Conservation (phyloP, 2,888 invertebrate species). For the Neoascia interrupta region DNA sequence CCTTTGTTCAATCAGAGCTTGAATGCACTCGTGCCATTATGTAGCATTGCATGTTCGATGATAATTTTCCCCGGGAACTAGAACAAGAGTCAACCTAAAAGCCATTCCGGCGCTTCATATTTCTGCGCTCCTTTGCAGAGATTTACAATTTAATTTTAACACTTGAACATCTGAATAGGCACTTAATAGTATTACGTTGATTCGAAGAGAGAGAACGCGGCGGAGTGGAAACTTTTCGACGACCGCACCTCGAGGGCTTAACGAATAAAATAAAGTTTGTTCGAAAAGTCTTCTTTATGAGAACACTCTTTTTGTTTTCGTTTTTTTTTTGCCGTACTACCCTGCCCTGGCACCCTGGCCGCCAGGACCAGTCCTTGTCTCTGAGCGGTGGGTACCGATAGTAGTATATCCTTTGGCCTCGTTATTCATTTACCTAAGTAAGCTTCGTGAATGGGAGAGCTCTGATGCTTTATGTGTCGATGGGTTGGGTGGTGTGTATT, state of each 20-base stretch:
- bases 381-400: neutral
- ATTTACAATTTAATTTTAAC: constrained; percentile 67
- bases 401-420: constrained; percentile 43
- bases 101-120: neutral
- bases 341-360: no score
- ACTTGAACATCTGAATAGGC: constrained; percentile 64
- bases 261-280: constrained; percentile 62
- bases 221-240: constrained; percentile 52
- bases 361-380: neutral
- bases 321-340: neutral
- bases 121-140: constrained; percentile 12
- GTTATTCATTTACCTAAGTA: constrained; percentile 65
- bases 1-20: constrained; percentile 22
- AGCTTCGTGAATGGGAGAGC: constrained; percentile 3
- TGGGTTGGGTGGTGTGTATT: constrained; percentile 46
- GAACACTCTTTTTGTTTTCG: neutral
- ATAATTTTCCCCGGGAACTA: neutral
- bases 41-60: constrained; percentile 12
- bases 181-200: constrained; percentile 60
- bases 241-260: constrained; percentile 64
- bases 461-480: constrained; percentile 35
- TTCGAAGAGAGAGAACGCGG: constrained; percentile 47
- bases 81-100: neutral
- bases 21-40: constrained; percentile 2
- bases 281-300: constrained; percentile 52